Percentiles rank a stretch among this genome's conserved stretches.
Conservation (phyloP, 2,888 invertebrate species). For the Isotomurus palustris region DNA sequence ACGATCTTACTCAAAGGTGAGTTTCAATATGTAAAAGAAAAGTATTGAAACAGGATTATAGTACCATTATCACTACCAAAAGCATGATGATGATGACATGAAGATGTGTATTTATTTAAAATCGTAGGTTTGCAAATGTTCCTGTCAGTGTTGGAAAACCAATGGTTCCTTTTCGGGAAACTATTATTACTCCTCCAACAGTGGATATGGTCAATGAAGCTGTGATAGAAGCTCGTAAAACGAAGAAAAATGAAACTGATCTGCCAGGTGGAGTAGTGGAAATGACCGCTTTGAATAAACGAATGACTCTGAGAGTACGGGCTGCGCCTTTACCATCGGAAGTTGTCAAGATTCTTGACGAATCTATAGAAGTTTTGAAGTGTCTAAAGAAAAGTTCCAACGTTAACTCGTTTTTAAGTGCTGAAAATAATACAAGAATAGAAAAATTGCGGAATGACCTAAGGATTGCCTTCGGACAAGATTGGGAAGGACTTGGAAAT, state of each 20-base stretch:
- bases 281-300: constrained; percentile 67
- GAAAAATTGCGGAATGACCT: constrained; percentile 57
- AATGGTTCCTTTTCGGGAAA: constrained; percentile 94
- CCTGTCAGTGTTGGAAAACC: constrained; percentile 89
- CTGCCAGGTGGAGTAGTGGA: constrained; percentile 49
- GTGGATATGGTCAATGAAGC: constrained; percentile 82
- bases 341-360: constrained; percentile 67
- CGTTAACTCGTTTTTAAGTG: constrained; percentile 47
- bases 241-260: constrained; percentile 3
- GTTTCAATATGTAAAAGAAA: not conserved
- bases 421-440: constrained; percentile 49
- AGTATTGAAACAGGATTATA: not conserved
- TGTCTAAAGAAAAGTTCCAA: constrained; percentile 57
- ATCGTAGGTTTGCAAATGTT: constrained; percentile 71
- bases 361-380: constrained; percentile 66
- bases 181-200: constrained; percentile 74
- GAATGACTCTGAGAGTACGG: constrained; percentile 66
- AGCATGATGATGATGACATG: not conserved
- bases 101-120: not conserved
- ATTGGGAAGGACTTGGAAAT: constrained; percentile 53
- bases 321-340: constrained; percentile 70
- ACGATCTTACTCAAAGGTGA: constrained; percentile 70
- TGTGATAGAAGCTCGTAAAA: constrained; percentile 62
- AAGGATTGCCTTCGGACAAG: constrained; percentile 59
- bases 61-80: not conserved